phyloP scores from a whole-genome alignment of 1,140 invertebrate genomes.

The Micrasema minimum region DNA sequence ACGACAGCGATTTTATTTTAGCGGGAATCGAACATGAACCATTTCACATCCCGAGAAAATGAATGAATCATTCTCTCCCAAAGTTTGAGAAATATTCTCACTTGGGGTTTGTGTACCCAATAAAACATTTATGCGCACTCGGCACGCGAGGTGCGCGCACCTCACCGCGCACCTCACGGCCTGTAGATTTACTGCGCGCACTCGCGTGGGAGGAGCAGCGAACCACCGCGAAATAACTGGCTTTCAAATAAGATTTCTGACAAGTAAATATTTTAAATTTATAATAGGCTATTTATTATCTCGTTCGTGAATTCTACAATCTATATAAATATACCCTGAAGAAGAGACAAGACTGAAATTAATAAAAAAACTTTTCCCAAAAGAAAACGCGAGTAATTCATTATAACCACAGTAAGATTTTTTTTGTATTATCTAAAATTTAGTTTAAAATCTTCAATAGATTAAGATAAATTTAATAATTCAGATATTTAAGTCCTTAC shows the following conservation, averaged over 20 bases:
- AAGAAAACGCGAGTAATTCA: too few relatives aligned
- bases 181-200: slow-evolving; percentile 48
- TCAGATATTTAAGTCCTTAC: too few relatives aligned
- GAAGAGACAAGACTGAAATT: too few relatives aligned
- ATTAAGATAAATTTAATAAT: too few relatives aligned
- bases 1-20: too few relatives aligned
- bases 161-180: slow-evolving; percentile 37
- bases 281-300: background rate
- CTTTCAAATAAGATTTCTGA: background rate
- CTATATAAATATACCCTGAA: background rate
- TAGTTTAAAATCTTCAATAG: too few relatives aligned
- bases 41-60: too few relatives aligned
- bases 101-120: slow-evolving; percentile 42
- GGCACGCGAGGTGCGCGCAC: slow-evolving; percentile 45
- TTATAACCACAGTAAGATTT: too few relatives aligned
- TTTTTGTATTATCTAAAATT: too few relatives aligned
- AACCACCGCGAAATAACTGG: slow-evolving; percentile 9
- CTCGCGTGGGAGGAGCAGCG: slow-evolving; percentile 41
- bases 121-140: slow-evolving; percentile 52
- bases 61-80: background rate
- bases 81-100: slow-evolving; percentile 13
- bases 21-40: too few relatives aligned
- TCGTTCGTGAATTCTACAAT: background rate
- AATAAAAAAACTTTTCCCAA: too few relatives aligned
- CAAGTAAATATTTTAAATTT: background rate